Evolutionary conservation across 2,888 invertebrate genomes (phyloP).

Genomic region (Saturnia pavonia): DNA sequence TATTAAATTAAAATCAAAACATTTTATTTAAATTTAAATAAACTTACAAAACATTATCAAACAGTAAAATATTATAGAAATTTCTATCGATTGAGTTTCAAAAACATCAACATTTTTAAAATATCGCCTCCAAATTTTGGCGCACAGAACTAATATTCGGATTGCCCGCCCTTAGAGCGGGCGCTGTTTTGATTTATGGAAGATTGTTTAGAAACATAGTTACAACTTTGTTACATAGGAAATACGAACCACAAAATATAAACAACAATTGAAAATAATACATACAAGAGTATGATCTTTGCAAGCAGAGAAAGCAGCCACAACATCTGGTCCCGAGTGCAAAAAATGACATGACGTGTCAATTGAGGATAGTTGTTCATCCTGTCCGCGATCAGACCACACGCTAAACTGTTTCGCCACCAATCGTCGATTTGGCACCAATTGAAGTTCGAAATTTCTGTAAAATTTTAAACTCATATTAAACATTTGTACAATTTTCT

Average conservation of each 20-base stretch:
- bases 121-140: too few species aligned
- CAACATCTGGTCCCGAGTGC: conserved; percentile 79
- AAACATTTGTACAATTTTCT: neutral
- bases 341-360: conserved; percentile 84
- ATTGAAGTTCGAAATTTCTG: conserved; percentile 82
- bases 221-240: neutral
- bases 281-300: conserved; percentile 84
- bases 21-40: too few species aligned
- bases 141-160: too few species aligned
- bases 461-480: conserved; percentile 27
- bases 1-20: too few species aligned
- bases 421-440: conserved; percentile 84
- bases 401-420: conserved; percentile 83
- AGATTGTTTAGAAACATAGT: neutral
- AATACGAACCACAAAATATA: neutral
- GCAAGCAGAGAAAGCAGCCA: conserved; percentile 87
- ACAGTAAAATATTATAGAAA: too few species aligned
- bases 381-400: conserved; percentile 73
- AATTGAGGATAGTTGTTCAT: conserved; percentile 59
- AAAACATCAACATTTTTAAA: too few species aligned
- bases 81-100: too few species aligned
- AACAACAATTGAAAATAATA: conserved; percentile 21
- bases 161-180: too few species aligned
- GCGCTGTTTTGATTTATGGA: too few species aligned
- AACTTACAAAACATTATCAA: too few species aligned